Evolutionary conservation across 2,888 invertebrate species (phyloP), one percentile per base, ranked within the genome.

Genomic region (Hedychridium roseum): DNA sequence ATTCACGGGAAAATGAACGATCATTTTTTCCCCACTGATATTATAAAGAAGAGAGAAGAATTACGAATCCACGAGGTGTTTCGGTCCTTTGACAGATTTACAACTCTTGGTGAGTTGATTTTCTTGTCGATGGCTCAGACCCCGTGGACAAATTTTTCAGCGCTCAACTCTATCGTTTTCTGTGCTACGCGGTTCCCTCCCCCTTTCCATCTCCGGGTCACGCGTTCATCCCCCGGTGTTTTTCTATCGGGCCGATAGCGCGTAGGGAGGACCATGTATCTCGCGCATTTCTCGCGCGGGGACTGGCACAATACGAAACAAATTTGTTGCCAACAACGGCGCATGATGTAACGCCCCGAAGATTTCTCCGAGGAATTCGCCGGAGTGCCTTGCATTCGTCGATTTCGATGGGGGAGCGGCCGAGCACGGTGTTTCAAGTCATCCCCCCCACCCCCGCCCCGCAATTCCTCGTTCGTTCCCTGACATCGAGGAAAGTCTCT

Each of bases 281-380:
- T 60, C 54, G 45, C 42, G 40, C 50, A 71, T 70, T 67, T 71
- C 63, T 71, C 66, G 65, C 42, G 44, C 31, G 47, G 48, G 32
- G 48, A 55, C 51, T 59, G 59, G 55, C 57, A 59, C 52, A 64
- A 70, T 65, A 51, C 52, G 60, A 70, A 71, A 71, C 66, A 65
- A 75, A 76, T 76, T 72, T 66, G 60, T 66, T 59, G 61, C 57
- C 50, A 55, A 52, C 45, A 45, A 30, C 36, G 38, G 5, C 38
- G 50, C 66, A 68, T 73, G 77, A 76, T 77, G 71, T 71, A 74
- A 70, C 58, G 68, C 70, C 58, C 51, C 51, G 71, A 73, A 78
- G 76, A 78, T 78, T 78, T 78, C 78, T 78, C 78, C 64, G 64
- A 76, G 76, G 78, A 71, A 73, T 76, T 74, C 57, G 49, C 45